phyloP scores from a whole-genome alignment of 2,888 invertebrate species.

The Dusona sp. region DNA sequence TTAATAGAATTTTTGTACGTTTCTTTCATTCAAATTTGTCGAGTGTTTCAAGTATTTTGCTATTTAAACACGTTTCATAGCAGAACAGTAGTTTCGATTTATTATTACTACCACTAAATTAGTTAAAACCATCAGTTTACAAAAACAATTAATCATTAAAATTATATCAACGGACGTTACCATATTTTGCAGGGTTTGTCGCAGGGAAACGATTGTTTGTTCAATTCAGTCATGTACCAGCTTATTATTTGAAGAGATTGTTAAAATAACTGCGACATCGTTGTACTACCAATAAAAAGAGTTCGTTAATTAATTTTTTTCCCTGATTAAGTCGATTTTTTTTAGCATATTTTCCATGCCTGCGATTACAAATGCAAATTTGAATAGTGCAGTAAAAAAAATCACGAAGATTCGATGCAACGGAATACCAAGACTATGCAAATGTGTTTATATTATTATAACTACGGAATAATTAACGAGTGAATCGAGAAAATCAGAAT shows the following conservation, averaged over 20 bases:
- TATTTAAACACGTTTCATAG: background rate
- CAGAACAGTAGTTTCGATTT: background rate
- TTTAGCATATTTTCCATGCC: background rate
- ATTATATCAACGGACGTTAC: background rate
- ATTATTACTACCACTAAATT: background rate
- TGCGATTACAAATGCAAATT: background rate
- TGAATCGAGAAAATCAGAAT: conserved; percentile 26
- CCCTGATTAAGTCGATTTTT: background rate
- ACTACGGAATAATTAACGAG: conserved; percentile 9
- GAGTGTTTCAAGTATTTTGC: background rate
- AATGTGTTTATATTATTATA: conserved; percentile 22
- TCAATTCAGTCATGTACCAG: background rate
- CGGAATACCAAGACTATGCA: conserved; percentile 5
- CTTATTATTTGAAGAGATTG: background rate
- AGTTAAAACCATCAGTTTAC: background rate
- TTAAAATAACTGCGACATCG: background rate
- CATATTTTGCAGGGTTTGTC: background rate
- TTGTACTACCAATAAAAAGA: background rate
- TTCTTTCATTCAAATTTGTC: no score
- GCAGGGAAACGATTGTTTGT: background rate
- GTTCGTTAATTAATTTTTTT: background rate
- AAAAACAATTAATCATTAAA: background rate
- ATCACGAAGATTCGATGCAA: background rate
- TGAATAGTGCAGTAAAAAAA: background rate
- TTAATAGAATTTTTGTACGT: background rate